Percentiles rank a stretch among this genome's conserved stretches.
Evolutionary conservation across 2,797 vertebrate genomes (phyloP).

Genomic region (Hybognathus amarus): DNA sequence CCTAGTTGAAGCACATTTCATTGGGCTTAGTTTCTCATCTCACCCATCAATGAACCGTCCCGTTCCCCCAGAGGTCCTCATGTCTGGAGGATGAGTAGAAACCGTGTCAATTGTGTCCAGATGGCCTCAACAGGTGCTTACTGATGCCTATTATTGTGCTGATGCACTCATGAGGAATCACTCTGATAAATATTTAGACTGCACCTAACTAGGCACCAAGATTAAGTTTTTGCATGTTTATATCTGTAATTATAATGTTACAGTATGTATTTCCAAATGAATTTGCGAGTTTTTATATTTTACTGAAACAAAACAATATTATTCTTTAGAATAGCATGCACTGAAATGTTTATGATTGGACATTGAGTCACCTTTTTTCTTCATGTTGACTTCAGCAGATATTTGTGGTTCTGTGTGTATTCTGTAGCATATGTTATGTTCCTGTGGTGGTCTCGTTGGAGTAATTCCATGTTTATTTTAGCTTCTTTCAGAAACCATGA

Average conservation of each 20-base stretch:
- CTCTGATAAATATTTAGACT: conserved; percentile 6
- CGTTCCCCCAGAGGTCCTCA: background rate
- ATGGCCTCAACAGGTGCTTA: conserved; percentile 13
- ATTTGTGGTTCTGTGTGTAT: background rate
- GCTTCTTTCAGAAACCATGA: conserved; percentile 17
- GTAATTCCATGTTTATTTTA: conserved; percentile 16
- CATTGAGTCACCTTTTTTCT: background rate
- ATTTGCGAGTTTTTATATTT: background rate
- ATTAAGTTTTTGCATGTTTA: background rate
- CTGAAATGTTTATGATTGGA: background rate
- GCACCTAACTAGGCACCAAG: background rate
- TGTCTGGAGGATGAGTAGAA: conserved; percentile 4
- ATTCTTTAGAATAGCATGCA: background rate
- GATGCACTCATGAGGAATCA: background rate
- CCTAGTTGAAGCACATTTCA: background rate
- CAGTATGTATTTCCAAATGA: background rate
- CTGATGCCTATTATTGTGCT: background rate
- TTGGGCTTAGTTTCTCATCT: background rate
- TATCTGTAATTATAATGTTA: background rate
- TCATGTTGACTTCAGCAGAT: conserved; percentile 8
- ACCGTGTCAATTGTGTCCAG: conserved; percentile 1
- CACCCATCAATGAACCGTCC: background rate
- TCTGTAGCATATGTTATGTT: background rate
- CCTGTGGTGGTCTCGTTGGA: conserved; percentile 18
- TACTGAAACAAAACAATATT: background rate